Base-by-base conservation (phyloP, 2,797 vertebrate genomes). In the Gorsachius magnificus region DNA sequence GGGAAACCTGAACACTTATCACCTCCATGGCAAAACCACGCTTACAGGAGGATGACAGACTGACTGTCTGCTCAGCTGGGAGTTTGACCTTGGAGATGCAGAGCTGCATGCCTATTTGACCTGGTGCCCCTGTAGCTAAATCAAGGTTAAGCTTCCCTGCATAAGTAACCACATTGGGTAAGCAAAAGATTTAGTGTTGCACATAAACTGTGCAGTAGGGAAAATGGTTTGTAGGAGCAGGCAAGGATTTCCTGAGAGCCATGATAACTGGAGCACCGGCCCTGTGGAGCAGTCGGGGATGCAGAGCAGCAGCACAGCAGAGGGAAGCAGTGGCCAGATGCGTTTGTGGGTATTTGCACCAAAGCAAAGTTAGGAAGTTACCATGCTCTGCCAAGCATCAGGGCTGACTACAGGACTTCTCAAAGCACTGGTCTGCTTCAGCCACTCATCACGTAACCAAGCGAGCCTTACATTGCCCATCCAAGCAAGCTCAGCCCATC, bases 91-190 rank as follows among this genome's bases (percentile, higher is more conserved):
- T 56, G 74, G 57, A 76, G 36, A 12, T 57, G 36, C 64, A 84
- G 80, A 94, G 21, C 48, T 35, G 25, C 28, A 16, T 29, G n/a
- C 29, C 15, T 36, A 5, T 41, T 65, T 35, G 36, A 76, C 45
- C 26, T 8, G 26, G 33, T n/a, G 13, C 48, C 24, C 60, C 24
- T 2, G 1, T 1, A 75, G 41, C 19, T 46, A 76, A 71, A 64
- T 16, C 43, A 51, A 74, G 60, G 36, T 35, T 36, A 46, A 74
- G 33, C 24, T 48, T 65, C 38, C n/a, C 54, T 14, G 10, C 15
- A 21, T 31, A 25, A 70, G 16, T 4, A 10, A 76, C 16, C 63
- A 35, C 0, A 0, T 2, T 50, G 19, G 35, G 28, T 6, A 90
- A 90, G 41, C 13, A 51, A 46, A 80, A 41, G 46, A 61, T 64